Base-by-base conservation (phyloP, 2,797 vertebrate species). In the Pipistrellus nathusii region DNA sequence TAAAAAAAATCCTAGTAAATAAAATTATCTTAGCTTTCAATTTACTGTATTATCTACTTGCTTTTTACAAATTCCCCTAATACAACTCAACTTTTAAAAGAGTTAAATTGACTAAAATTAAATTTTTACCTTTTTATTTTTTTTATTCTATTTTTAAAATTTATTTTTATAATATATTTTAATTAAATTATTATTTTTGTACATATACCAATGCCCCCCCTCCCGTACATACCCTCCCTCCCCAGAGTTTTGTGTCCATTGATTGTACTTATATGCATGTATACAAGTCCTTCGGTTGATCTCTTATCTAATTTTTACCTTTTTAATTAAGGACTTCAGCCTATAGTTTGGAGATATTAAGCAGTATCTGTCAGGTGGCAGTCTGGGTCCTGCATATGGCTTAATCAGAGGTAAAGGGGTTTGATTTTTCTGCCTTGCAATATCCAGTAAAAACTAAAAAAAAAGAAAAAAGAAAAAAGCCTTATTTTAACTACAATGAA, bases 351-450 rank as follows among this genome's bases (percentile, higher is more conserved):
- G 99, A 0, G 99, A 99, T 0, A 99, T 99, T 93, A 99, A 95
- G 94, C 99, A 99, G 98, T 99, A 99, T 73, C 99, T 98, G 97
- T 99, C 99, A 0, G 99, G 99, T 0, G 99, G 99, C 3, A 99
- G 98, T 8, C 99, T 98, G 4, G 99, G 99, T 1, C 99, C 99
- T 0, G 99, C 98, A 95, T 99, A 99, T 0, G 99, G 99, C 96
- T 99, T 99, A 92, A 99, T 99, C 85, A 99, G 96, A 0, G 99
- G 99, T 66, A 99, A 97, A 0, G 99, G 99, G 0, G 99, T 99
- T 97, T 99, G 98, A 96, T 99, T 99, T 97, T 99, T 99, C 98
- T 99, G 99, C 44, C 99, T 98, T 11, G 99, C 99, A 0, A 99
- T 99, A 85, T 99, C 99, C 85, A 99, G 85, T 88, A 99, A 96